phyloP scores from a whole-genome alignment of 2,113 vertebrate species.

The Chionomys nivalis region DNA sequence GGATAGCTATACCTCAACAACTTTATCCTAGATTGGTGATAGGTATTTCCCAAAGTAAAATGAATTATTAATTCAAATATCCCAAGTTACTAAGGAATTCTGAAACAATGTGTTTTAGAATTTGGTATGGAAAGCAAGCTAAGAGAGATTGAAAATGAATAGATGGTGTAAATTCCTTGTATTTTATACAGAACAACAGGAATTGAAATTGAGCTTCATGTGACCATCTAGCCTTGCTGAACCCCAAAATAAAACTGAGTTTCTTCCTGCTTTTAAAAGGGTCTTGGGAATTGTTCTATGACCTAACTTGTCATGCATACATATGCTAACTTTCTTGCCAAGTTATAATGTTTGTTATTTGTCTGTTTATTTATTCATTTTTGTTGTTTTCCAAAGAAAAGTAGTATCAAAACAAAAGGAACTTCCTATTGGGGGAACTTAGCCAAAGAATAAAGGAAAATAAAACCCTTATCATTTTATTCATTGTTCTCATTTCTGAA shows the following conservation, averaged over 20 bases:
- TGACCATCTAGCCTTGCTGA: fast-evolving
- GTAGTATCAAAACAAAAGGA: conserved; percentile 29
- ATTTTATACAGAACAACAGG: background rate
- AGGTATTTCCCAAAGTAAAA: background rate
- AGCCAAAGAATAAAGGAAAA: conserved; percentile 38
- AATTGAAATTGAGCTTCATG: background rate
- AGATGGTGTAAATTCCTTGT: background rate
- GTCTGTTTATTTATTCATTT: background rate
- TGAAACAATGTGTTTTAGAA: background rate
- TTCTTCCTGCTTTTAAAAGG: background rate
- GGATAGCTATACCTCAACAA: background rate
- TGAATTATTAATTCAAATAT: conserved; percentile 11
- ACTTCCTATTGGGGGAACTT: background rate
- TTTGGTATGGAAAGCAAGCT: background rate
- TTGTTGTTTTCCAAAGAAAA: background rate
- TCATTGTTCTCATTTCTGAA: background rate
- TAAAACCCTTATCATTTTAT: background rate
- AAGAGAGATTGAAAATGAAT: background rate
- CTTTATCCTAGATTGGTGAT: background rate
- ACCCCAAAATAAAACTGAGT: background rate
- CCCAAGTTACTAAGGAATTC: background rate
- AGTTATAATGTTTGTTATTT: background rate
- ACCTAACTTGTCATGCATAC: background rate
- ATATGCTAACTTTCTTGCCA: background rate
- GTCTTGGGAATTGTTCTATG: background rate